Evolutionary conservation across 2,797 vertebrate species (phyloP).

Genomic region (Sus cebifrons): DNA sequence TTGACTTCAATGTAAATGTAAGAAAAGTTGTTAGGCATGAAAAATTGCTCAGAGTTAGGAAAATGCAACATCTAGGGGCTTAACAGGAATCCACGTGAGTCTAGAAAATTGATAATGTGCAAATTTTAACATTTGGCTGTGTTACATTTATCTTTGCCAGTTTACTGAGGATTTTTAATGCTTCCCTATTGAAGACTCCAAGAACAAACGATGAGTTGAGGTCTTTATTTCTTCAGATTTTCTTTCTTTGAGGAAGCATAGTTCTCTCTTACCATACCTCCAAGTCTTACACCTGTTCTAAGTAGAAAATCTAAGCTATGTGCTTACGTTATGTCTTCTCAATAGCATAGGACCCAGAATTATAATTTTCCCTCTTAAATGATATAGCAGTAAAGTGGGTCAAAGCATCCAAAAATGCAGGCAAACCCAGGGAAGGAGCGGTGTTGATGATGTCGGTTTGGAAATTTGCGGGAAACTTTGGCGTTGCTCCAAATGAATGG

Average conservation of each 20-base stretch:
- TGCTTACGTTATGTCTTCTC: not conserved
- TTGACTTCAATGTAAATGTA: not conserved
- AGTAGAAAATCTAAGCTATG: not conserved
- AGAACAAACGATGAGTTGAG: not conserved
- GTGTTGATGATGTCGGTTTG: fast-evolving
- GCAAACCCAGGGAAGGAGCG: not conserved
- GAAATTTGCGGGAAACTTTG: not conserved
- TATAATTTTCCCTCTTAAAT: not conserved
- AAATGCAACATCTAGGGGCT: not conserved
- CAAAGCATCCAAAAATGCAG: not conserved
- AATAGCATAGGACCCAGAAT: not conserved
- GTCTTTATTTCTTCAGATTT: not conserved
- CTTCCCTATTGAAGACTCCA: not conserved
- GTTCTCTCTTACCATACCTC: not conserved
- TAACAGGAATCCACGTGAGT: not conserved
- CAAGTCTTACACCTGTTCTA: fast-evolving
- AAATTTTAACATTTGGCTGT: not conserved
- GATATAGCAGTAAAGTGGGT: fast-evolving
- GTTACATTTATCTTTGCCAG: fast-evolving
- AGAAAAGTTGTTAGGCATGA: not conserved
- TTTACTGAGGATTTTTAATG: not conserved
- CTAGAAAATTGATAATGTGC: not conserved
- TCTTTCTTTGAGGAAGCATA: not conserved
- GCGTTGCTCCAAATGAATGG: not conserved
- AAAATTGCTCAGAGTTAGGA: not conserved